Conservation (phyloP, 2,113 vertebrate species). For the Plotosus lineatus region DNA sequence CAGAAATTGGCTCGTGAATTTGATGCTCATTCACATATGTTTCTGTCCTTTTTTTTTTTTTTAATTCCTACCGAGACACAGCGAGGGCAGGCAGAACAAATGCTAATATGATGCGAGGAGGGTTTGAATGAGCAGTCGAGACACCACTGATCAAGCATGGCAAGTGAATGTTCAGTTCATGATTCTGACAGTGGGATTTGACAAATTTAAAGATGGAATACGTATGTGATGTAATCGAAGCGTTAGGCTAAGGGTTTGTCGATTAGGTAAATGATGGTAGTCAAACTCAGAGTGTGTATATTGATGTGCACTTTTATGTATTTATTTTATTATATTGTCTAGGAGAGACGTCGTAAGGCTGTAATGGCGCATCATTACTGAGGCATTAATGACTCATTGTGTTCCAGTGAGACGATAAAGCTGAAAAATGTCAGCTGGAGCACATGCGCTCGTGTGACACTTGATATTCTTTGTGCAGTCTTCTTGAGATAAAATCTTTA, state of each 20-base stretch:
- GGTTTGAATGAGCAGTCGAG: constrained; percentile 71
- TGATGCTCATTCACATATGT: background rate
- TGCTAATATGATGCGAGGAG: constrained; percentile 76
- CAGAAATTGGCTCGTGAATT: background rate
- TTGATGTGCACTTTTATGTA: background rate
- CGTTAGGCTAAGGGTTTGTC: constrained; percentile 1
- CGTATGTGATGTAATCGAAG: too few relatives aligned
- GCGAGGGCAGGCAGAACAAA: constrained; percentile 52
- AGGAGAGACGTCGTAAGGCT: background rate
- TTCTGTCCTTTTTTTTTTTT: background rate
- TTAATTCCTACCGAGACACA: background rate
- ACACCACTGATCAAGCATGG: constrained; percentile 58
- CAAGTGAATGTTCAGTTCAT: background rate
- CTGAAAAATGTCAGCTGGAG: background rate
- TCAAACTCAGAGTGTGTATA: background rate
- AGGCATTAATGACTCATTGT: constrained; percentile 35
- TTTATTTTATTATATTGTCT: constrained; percentile 5
- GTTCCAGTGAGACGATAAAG: background rate
- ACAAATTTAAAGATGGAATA: background rate
- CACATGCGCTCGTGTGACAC: background rate
- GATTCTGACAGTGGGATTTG: background rate
- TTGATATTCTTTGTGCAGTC: constrained; percentile 2
- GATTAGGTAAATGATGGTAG: constrained; percentile 23
- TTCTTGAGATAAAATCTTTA: background rate
- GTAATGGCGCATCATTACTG: constrained; percentile 10